Base-by-base conservation (phyloP, 2,888 invertebrate species). In the Amblyjoppa proteus region DNA sequence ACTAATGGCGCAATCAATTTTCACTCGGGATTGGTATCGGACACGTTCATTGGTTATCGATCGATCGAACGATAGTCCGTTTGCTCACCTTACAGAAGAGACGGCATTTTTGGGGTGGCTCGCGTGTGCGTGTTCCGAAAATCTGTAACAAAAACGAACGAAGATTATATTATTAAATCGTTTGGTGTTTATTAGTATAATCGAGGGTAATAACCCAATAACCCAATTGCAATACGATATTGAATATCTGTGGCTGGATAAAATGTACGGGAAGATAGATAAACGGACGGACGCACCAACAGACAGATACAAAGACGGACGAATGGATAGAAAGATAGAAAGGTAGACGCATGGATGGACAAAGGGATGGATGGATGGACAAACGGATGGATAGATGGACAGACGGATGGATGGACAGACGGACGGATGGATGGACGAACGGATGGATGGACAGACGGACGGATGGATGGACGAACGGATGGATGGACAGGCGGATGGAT, bases 61-160 rank as follows among this genome's bases (percentile, higher is more conserved):
- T 81, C 51, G 28, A 81, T 81, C 25, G 58, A 34, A 53, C 34
- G 34, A 69, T 53, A 34, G 53, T 53, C 45, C 20, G 20, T 16
- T 71, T 25, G 56, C 88, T 93, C 88, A 93, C 93, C 91, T 92
- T 90, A 92, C 87, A 90, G 84, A 89, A 89, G 83, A 88, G 90
- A 84, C 90, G 91, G 83, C 93, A 92, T 93, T 88, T 90, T 68
- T 90, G 88, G 82, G 88, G 88, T 68, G 89, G 88, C 83, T 90
- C 89, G 87, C 89, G 88, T 86, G 87, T 84, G 85, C 90, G 90
- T 90, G 89, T 87, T 85, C 89, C 90, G 88, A 92, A 90, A 90
- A 92, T 92, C 92, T 93, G 91, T 45, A 92, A 92, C 82, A 84
- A 70, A 85, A 76, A 66, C 61, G 71, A 80, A 80, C 16, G 49